Base-by-base conservation (phyloP, 2,113 vertebrate genomes). In the Dunckerocampus dactyliophorus region DNA sequence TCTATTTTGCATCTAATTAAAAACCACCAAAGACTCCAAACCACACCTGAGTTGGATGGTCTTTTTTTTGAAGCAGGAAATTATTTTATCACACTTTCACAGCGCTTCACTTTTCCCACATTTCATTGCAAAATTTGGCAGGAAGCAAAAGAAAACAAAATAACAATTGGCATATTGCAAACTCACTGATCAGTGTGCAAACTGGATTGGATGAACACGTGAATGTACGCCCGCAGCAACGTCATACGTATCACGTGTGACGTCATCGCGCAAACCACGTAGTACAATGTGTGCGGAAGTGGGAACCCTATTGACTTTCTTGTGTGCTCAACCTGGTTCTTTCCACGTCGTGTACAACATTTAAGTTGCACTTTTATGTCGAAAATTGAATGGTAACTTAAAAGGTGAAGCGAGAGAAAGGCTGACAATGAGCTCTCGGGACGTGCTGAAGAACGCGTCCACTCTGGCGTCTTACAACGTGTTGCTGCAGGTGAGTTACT, bases 381-480 rank as follows among this genome's bases (percentile, higher is more conserved):
- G 12, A 21, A 56, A 15, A 56, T 2, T 0, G 3, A 6, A 20
- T 16, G 34, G 13, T 4, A 15, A 43, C 31, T 62, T 54, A 10
- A n/a, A n/a, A 39, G 22, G 20, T 11, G 24, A n/a, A 22, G 4
- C 42, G 10, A 51, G 46, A 64, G 45, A 4, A 39, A 37, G 21
- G 21, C 76, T 34, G n/a, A 79, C 31, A 10, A 91, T 92, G 91
- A 89, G 82, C 49, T 86, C 89, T 3, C 72, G 85, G 65, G 90
- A 91, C 46, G 80, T 87, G 0, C 74, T 91, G 62, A 80, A 72
- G 72, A 80, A 71, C 61, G 88, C 87, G 22, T 86, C 90, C 62
- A 85, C 85, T 42, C 76, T 91, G 0, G 89, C 89, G 0, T 91
- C 91, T 0, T 92, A 91, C 47, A 92, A 86, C 70, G 86, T 91